These are phyloP conservation scores for Lithobates sylvaticus DNA, from an alignment of 2,797 vertebrate genomes.

Conservation along the genomic window DNA sequence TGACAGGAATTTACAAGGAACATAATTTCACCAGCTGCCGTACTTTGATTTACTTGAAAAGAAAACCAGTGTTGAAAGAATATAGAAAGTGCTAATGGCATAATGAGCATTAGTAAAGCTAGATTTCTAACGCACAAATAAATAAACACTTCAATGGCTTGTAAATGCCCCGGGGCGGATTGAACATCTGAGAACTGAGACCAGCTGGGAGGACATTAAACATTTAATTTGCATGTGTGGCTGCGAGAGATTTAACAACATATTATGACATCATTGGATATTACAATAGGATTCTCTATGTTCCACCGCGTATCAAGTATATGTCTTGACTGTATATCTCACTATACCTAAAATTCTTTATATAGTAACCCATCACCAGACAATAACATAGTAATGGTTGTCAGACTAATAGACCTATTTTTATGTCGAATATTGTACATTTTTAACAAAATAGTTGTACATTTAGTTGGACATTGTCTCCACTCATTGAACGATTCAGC, in stretches of 20 bases:
- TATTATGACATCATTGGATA: slow-evolving; percentile 50
- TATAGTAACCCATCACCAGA: too few species aligned
- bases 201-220: slow-evolving; percentile 54
- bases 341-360: background rate
- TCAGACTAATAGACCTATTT: too few species aligned
- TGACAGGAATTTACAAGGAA: slow-evolving; percentile 48
- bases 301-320: background rate
- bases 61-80: slow-evolving; percentile 58
- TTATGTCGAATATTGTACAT: too few species aligned
- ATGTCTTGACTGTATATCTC: background rate
- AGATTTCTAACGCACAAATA: slow-evolving; percentile 56
- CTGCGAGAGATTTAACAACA: slow-evolving; percentile 25
- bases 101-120: slow-evolving; percentile 56
- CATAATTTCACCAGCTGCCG: slow-evolving; percentile 56
- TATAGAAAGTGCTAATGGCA: slow-evolving; percentile 57
- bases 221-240: slow-evolving; percentile 54
- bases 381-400: too few species aligned
- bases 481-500: too few species aligned
- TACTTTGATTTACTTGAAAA: slow-evolving; percentile 61
- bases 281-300: slow-evolving; percentile 20
- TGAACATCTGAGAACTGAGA: slow-evolving; percentile 54
- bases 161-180: slow-evolving; percentile 54
- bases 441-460: too few species aligned
- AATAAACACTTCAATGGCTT: slow-evolving; percentile 60
- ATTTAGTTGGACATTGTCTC: too few species aligned